These are phyloP conservation scores for Phaedon cochleariae DNA, from an alignment of 2,888 invertebrate genomes.

Conservation along the genomic window DNA sequence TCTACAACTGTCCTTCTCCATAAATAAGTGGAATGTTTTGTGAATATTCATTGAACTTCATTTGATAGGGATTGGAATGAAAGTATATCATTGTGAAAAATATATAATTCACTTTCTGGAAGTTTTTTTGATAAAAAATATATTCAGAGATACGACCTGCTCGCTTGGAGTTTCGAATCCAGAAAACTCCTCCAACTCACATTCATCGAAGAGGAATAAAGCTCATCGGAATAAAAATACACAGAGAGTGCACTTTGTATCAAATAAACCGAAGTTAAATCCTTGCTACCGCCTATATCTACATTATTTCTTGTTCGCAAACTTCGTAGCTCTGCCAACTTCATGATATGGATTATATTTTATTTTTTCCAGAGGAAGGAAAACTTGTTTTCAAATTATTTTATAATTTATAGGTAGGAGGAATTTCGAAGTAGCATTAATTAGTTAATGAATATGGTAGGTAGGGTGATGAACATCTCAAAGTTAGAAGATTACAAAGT, in stretches of 20 bases:
- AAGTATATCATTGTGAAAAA: no score
- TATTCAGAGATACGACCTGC: no score
- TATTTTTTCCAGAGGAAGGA: neutral
- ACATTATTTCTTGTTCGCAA: conserved; percentile 8
- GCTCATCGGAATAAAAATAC: conserved; percentile 2
- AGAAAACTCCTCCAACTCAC: neutral
- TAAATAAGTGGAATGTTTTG: no score
- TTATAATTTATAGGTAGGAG: neutral
- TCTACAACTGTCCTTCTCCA: no score
- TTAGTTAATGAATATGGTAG: neutral
- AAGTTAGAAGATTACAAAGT: conserved; percentile 17
- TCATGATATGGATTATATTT: conserved; percentile 2
- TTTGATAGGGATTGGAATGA: no score
- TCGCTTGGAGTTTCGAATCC: no score
- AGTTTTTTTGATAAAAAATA: no score
- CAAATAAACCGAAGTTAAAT: neutral
- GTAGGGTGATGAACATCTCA: conserved; percentile 22
- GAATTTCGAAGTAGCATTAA: neutral
- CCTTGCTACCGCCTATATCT: conserved; percentile 13
- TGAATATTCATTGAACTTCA: no score
- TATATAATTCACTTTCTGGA: no score
- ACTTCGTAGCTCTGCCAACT: conserved; percentile 10
- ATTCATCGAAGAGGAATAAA: neutral
- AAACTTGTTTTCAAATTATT: conserved; percentile 9
- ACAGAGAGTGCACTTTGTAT: conserved; percentile 6